Evolutionary conservation across 2,113 vertebrate genomes (phyloP), one percentile per base, ranked within the genome.

Genomic region (Pangasianodon gigas): DNA sequence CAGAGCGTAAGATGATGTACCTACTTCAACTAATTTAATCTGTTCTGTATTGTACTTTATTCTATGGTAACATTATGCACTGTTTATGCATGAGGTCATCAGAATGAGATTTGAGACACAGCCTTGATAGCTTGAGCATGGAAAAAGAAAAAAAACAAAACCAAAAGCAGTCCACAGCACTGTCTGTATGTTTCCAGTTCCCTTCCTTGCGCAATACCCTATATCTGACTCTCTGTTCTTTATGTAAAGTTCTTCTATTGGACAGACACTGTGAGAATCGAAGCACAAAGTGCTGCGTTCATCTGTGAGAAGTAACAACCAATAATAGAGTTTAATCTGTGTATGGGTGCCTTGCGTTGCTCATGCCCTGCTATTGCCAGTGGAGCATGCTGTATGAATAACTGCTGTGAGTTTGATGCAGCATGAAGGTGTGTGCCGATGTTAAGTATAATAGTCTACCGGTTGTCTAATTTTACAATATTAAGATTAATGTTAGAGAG

Each of bases 311-410:
- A 65, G 11, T 65, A 65, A 85, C 41, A 11, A 46, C 74, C 84
- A 18, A 19, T 52, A 80, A 29, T 77, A 75, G 19, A 24, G 56
- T 56, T 41, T 18, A 74, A 54, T 87, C 80, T 71, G 52, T 44
- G 52, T 75, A 37, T 54, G 54, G 90, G 84, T 89, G 84, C 84
- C 84, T 91, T 89, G 90, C n/a, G 60, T 48, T 74, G 58, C 19
- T 67, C 4, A 8, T 65, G 54, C 54, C 8, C 41, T 24, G 69
- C 32, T 32, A 14, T 14, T 8, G 37, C 74, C 44, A 77, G 0
- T 26, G 37, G 41, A 46, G 41, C 41, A 67, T 58, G 80, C 84
- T 60, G 77, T 81, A 83, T 29, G 67, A 83, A 84, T 29, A 54
- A 75, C 41, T 10, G 24, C 29, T 4, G 41, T n/a, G 58, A 44